Evolutionary conservation across 2,888 invertebrate species (phyloP).

Genomic region (Cecidostiba fungosa): DNA sequence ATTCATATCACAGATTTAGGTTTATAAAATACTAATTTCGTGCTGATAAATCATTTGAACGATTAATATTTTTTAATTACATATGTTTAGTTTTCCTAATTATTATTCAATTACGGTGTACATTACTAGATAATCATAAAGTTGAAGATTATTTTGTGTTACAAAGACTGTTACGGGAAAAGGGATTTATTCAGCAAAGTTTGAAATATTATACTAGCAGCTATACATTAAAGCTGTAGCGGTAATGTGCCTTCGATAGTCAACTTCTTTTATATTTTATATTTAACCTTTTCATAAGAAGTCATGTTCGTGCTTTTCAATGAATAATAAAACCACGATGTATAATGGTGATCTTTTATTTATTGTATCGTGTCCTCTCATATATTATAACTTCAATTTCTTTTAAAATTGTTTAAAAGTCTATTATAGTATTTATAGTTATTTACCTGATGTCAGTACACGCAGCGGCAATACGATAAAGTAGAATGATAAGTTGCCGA

Average conservation of each 20-base stretch:
- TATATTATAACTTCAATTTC: not conserved
- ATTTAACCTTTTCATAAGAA: not conserved
- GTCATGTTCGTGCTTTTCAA: not conserved
- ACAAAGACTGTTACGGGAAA: not conserved
- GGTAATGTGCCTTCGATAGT: not conserved
- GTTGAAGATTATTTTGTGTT: not conserved
- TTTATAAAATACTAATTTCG: not conserved
- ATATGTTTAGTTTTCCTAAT: not conserved
- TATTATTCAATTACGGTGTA: not conserved
- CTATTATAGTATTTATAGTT: too few species aligned
- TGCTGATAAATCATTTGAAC: not conserved
- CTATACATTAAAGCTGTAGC: not conserved
- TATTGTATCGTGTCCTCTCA: too few species aligned
- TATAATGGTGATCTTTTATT: not conserved
- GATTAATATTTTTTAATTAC: not conserved
- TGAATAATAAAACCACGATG: not conserved
- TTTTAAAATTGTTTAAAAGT: not conserved
- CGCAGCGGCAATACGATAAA: not conserved
- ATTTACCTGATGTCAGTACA: not conserved
- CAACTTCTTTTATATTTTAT: not conserved
- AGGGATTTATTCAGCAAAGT: not conserved
- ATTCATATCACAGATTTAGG: not conserved
- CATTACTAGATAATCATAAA: not conserved
- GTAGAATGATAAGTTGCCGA: not conserved
- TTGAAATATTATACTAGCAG: not conserved